phyloP scores from a whole-genome alignment of 2,797 vertebrate genomes.

The Macrochelys suwanniensis region DNA sequence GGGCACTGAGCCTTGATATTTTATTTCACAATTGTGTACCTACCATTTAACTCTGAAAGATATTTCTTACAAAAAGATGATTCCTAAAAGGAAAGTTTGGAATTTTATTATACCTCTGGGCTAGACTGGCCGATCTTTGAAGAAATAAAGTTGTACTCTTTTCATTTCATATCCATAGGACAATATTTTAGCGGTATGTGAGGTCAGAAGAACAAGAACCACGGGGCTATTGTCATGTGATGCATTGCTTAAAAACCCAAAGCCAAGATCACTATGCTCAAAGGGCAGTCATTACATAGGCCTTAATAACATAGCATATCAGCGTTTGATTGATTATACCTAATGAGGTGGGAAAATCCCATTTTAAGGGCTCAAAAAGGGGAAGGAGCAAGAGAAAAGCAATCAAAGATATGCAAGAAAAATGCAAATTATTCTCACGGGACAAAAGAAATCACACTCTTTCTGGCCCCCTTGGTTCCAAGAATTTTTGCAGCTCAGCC shows the following conservation, averaged over 20 bases:
- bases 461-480: neutral
- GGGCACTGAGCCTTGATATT: conserved; percentile 23
- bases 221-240: conserved; percentile 82
- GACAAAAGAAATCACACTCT: neutral
- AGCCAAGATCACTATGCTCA: conserved; percentile 83
- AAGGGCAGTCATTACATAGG: conserved; percentile 85
- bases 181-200: conserved; percentile 89
- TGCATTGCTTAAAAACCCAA: conserved; percentile 83
- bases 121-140: conserved; percentile 91
- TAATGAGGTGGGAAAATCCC: conserved; percentile 58
- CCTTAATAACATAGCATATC: conserved; percentile 85
- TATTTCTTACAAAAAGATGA: conserved; percentile 94
- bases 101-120: conserved; percentile 96
- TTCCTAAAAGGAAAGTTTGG: conserved; percentile 92
- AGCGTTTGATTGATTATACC: conserved; percentile 86
- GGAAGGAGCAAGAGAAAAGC: neutral
- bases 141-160: conserved; percentile 97
- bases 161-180: conserved; percentile 93
- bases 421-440: neutral
- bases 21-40: conserved; percentile 80
- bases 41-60: conserved; percentile 92
- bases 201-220: conserved; percentile 85
- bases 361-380: neutral
- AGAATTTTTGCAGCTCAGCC: neutral
- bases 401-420: neutral